Evolutionary conservation across 2,113 vertebrate species (phyloP).

Genomic region (Centropus bengalensis): DNA sequence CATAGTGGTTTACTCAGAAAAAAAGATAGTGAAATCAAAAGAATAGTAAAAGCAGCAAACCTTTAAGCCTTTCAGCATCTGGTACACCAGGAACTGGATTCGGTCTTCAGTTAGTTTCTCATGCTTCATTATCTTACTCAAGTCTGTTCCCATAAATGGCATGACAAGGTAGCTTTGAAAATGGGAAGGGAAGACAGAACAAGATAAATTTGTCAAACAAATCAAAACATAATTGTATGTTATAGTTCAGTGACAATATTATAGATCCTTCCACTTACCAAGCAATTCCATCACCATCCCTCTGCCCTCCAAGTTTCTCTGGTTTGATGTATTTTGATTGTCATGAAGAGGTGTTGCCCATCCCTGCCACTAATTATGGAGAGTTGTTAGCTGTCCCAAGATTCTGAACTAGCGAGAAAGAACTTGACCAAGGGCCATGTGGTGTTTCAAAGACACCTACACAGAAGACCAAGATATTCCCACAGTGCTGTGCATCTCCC

Average conservation of each 20-base stretch:
- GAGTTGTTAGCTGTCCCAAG: not conserved
- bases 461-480: not conserved
- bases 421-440: not conserved
- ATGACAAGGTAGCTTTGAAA: constrained; percentile 81
- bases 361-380: not conserved
- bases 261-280: not conserved
- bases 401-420: not conserved
- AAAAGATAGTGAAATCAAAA: not conserved
- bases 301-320: not conserved
- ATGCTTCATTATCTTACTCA: constrained; percentile 85
- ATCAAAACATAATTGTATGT: not conserved
- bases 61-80: constrained; percentile 94
- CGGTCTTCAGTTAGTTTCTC: constrained; percentile 90
- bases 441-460: not conserved
- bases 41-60: constrained; percentile 68
- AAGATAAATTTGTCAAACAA: not conserved
- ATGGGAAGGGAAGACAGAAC: not conserved
- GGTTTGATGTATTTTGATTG: not conserved
- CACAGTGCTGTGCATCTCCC: not conserved
- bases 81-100: constrained; percentile 94
- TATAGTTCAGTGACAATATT: not conserved
- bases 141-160: constrained; percentile 86
- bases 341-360: not conserved
- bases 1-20: not conserved
- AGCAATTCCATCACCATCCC: not conserved